Conservation (phyloP, 2,888 invertebrate species). For the Neelides folsomi region DNA sequence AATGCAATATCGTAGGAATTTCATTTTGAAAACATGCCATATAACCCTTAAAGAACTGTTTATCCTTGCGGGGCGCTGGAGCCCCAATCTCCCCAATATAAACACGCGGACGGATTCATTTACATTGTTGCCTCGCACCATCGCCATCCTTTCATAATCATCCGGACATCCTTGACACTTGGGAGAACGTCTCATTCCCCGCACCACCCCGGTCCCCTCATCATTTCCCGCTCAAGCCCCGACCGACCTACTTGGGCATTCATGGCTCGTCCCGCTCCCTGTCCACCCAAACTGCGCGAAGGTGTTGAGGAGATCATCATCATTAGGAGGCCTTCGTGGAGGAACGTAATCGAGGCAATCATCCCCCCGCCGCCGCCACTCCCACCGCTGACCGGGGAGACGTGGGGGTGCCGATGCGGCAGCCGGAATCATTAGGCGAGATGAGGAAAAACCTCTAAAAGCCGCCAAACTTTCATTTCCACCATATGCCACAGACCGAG, state of each 20-base stretch:
- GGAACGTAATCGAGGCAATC: background rate
- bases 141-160: constrained; percentile 9
- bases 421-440: constrained; percentile 7
- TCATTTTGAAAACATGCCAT: constrained; percentile 34
- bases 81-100: constrained; percentile 22
- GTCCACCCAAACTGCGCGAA: background rate
- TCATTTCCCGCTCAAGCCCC: background rate
- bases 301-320: background rate
- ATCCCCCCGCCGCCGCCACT: too few species aligned
- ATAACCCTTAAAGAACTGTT: constrained; percentile 34
- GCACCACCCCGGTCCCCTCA: background rate
- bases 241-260: background rate
- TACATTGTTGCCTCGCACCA: constrained; percentile 3
- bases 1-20: constrained; percentile 35
- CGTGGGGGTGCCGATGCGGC: background rate
- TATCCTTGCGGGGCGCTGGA: constrained; percentile 32
- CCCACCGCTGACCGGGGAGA: background rate
- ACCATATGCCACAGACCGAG: constrained; percentile 29
- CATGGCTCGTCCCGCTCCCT: background rate
- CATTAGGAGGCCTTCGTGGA: background rate
- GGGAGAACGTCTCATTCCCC: background rate
- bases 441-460: constrained; percentile 17
- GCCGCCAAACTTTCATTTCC: constrained; percentile 26
- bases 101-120: constrained; percentile 12
- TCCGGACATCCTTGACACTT: constrained; percentile 2